These are phyloP conservation scores for Palloptera scutellata DNA, from an alignment of 2,888 invertebrate species.

Conservation along the genomic window DNA sequence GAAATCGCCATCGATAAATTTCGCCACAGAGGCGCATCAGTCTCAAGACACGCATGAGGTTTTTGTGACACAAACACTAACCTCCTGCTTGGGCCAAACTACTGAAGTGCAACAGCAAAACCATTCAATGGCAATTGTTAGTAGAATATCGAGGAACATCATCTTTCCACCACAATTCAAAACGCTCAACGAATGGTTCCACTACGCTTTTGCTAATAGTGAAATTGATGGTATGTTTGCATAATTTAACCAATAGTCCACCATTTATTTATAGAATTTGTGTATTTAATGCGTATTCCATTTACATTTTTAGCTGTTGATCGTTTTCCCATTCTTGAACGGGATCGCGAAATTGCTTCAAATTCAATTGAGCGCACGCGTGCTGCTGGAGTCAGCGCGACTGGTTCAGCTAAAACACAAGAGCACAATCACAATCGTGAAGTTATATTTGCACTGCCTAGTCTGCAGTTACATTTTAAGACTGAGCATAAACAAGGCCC, in stretches of 20 bases:
- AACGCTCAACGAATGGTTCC: constrained; percentile 94
- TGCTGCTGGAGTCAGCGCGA: constrained; percentile 60
- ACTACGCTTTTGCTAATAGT: constrained; percentile 93
- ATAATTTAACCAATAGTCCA: not conserved
- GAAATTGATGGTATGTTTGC: constrained; percentile 84
- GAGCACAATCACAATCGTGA: constrained; percentile 87
- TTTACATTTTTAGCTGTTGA: constrained; percentile 76
- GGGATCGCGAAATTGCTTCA: constrained; percentile 72
- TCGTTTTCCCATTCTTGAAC: constrained; percentile 87
- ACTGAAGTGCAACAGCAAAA: constrained; percentile 73
- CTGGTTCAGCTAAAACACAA: constrained; percentile 71
- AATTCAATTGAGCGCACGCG: constrained; percentile 69
- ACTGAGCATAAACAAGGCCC: constrained; percentile 89
- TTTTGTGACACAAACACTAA: constrained; percentile 89
- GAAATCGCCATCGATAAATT: constrained; percentile 90
- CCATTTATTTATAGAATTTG: not conserved
- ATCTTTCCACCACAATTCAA: constrained; percentile 96
- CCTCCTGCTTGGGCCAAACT: constrained; percentile 84
- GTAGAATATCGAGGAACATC: constrained; percentile 88
- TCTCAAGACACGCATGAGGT: constrained; percentile 77
- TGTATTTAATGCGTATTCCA: no score
- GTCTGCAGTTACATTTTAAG: constrained; percentile 89
- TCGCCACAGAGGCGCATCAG: constrained; percentile 93
- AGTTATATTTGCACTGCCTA: constrained; percentile 95
- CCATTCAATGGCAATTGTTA: constrained; percentile 93